Percentiles rank a stretch among this genome's conserved stretches.
Conservation (phyloP, 1,140 invertebrate species). For the Euwallacea similis region DNA sequence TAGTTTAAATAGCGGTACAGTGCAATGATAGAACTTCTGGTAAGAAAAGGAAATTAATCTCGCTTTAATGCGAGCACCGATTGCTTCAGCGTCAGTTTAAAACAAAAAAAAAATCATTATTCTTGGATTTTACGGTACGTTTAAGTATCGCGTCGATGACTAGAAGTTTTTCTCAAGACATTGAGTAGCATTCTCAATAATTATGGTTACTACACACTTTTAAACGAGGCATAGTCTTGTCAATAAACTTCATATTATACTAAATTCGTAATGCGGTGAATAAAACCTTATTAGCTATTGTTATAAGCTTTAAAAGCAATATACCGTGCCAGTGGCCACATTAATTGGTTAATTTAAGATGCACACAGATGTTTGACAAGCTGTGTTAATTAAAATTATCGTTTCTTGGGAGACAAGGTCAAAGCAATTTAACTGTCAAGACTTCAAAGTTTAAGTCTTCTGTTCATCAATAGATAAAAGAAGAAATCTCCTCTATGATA, state of each 20-base stretch:
- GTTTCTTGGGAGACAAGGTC: background rate
- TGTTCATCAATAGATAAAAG: background rate
- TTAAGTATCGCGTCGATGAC: no score
- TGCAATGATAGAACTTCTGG: background rate
- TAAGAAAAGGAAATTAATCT: background rate
- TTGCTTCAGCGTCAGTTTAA: no score
- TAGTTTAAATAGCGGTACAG: background rate
- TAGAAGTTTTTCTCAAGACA: no score
- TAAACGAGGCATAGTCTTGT: background rate
- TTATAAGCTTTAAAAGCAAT: constrained; percentile 32
- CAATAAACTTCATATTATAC: background rate
- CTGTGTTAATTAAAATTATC: constrained; percentile 28
- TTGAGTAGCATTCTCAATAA: no score
- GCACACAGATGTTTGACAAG: constrained; percentile 35
- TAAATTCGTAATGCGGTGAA: no score
- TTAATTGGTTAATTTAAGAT: constrained; percentile 39
- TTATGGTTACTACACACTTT: no score
- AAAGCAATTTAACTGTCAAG: background rate
- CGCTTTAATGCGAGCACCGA: no score
- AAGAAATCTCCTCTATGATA: background rate
- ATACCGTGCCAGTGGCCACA: constrained; percentile 31
- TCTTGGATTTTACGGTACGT: no score
- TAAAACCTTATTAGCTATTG: constrained; percentile 20
- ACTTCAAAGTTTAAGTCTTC: background rate
- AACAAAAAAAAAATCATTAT: no score